These are phyloP conservation scores for Dolichotis patagonum DNA, from an alignment of 2,113 vertebrate genomes.

Conservation along the genomic window DNA sequence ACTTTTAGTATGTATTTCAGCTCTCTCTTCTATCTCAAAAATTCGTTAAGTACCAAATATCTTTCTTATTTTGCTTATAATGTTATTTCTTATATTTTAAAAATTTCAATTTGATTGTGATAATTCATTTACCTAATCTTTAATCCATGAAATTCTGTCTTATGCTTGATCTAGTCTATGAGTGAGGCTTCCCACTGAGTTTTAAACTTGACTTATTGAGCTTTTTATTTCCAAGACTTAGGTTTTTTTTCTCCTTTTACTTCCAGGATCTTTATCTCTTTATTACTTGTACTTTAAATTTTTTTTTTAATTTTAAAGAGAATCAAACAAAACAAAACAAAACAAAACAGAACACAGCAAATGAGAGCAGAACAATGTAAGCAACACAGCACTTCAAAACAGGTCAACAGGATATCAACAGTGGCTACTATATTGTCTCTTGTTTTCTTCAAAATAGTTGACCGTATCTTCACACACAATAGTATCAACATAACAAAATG, in stretches of 20 bases:
- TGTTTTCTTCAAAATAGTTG: too few relatives aligned
- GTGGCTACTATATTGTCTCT: too few relatives aligned
- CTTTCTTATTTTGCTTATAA: background rate
- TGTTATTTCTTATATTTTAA: background rate
- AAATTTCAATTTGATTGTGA: background rate
- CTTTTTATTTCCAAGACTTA: background rate
- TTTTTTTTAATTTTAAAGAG: too few relatives aligned
- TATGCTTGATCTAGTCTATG: background rate
- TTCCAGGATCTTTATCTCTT: background rate
- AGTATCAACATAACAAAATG: too few relatives aligned
- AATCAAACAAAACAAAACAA: too few relatives aligned
- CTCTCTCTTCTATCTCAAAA: background rate
- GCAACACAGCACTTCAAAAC: too few relatives aligned
- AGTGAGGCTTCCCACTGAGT: background rate
- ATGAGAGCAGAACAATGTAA: too few relatives aligned
- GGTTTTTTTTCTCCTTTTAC: background rate
- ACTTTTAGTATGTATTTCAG: background rate
- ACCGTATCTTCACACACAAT: too few relatives aligned
- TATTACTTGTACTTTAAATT: background rate
- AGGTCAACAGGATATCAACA: too few relatives aligned
- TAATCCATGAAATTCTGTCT: background rate
- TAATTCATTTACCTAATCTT: background rate
- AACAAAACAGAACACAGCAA: too few relatives aligned
- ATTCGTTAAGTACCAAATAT: background rate
- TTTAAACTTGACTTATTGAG: background rate